These are phyloP conservation scores for Betta splendens DNA, from an alignment of 2,797 vertebrate genomes.

Conservation along the genomic window DNA sequence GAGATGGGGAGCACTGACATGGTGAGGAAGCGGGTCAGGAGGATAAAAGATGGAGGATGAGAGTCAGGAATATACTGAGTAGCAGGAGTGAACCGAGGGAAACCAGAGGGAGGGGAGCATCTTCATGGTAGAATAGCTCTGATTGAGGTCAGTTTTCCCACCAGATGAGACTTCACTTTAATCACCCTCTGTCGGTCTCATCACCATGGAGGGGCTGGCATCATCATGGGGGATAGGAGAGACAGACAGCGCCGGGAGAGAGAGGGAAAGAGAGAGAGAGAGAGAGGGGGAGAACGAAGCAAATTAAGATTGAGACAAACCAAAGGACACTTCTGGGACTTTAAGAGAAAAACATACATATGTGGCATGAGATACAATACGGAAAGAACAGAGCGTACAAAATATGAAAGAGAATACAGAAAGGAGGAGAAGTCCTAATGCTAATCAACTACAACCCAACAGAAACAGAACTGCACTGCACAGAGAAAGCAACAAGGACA, in stretches of 20 bases:
- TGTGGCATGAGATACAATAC: neutral
- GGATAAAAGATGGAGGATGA: slow-evolving; percentile 64
- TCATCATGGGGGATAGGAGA: slow-evolving; percentile 63
- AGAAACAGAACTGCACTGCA: neutral
- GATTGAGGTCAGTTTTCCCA: slow-evolving; percentile 80
- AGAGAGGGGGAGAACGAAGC: slow-evolving; percentile 26
- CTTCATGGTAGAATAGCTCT: slow-evolving; percentile 66
- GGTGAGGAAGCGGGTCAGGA: slow-evolving; percentile 61
- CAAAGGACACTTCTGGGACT: slow-evolving; percentile 2
- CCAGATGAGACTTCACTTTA: slow-evolving; percentile 76
- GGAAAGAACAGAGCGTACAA: neutral
- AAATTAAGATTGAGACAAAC: slow-evolving; percentile 5
- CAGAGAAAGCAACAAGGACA: too few relatives aligned
- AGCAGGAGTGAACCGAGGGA: slow-evolving; percentile 51
- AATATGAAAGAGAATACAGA: neutral
- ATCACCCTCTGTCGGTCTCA: slow-evolving; percentile 74
- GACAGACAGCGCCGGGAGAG: slow-evolving; percentile 32
- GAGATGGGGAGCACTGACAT: slow-evolving; percentile 63
- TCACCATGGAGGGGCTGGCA: slow-evolving; percentile 71
- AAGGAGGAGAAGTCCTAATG: neutral
- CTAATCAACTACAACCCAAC: too few relatives aligned
- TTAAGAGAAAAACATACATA: neutral
- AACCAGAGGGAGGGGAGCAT: slow-evolving; percentile 40
- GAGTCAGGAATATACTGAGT: slow-evolving; percentile 58
- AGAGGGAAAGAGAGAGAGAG: slow-evolving; percentile 25